These are phyloP conservation scores for Pachypeltis micranthus DNA, from an alignment of 1,140 invertebrate genomes.

Conservation along the genomic window DNA sequence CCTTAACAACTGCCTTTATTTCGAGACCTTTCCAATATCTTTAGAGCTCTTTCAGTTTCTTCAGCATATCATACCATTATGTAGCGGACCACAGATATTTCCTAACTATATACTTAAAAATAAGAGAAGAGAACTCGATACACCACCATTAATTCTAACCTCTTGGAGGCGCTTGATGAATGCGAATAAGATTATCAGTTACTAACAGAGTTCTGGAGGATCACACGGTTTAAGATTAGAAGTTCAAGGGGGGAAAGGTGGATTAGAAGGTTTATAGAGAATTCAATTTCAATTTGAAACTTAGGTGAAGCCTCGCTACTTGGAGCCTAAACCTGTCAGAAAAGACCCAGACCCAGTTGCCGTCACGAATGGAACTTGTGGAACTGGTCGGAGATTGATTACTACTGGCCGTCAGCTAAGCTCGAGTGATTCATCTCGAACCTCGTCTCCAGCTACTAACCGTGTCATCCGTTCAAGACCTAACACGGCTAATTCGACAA, in stretches of 20 bases:
- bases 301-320: constrained; percentile 42
- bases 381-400: constrained; percentile 27
- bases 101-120: too few relatives aligned
- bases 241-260: too few relatives aligned
- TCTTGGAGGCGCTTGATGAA: too few relatives aligned
- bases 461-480: constrained; percentile 29
- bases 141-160: too few relatives aligned
- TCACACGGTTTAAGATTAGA: not conserved
- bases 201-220: not conserved
- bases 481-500: constrained; percentile 16
- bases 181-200: not conserved
- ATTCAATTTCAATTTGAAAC: not conserved
- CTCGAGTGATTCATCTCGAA: constrained; percentile 48
- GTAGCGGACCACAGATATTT: too few relatives aligned
- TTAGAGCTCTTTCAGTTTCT: too few relatives aligned
- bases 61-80: too few relatives aligned
- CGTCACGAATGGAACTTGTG: constrained; percentile 28
- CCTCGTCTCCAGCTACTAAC: constrained; percentile 51
- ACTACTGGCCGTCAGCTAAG: constrained; percentile 35
- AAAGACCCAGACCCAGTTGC: constrained; percentile 18
- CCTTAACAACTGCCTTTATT: too few relatives aligned
- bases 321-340: constrained; percentile 37
- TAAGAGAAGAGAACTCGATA: too few relatives aligned
- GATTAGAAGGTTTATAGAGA: not conserved
- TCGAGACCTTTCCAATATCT: too few relatives aligned